These are phyloP conservation scores for Mandrillus leucophaeus DNA, from an alignment of 2,113 vertebrate genomes.

Conservation along the genomic window DNA sequence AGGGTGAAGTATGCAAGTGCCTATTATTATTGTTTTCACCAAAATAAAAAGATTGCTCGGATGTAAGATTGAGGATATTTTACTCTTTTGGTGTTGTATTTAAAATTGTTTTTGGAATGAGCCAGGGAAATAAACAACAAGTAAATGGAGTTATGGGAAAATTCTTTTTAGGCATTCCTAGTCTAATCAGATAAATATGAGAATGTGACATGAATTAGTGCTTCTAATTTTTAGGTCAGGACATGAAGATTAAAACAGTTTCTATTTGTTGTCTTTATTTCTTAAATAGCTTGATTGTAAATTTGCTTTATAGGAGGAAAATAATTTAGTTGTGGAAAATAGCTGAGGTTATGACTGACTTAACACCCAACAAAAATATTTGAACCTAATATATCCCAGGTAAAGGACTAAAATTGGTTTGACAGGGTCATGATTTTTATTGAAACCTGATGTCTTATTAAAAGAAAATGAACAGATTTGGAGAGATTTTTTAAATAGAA, in stretches of 20 bases:
- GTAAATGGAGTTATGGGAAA: conserved; percentile 53
- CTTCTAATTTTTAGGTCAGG: conserved; percentile 40
- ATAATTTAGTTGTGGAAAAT: conserved; percentile 53
- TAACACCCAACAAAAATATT: conserved; percentile 63
- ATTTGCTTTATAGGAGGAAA: conserved; percentile 45
- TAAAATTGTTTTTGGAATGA: conserved; percentile 51
- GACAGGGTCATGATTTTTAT: neutral
- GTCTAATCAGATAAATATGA: conserved; percentile 62
- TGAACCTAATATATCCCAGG: conserved; percentile 4
- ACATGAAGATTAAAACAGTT: conserved; percentile 48
- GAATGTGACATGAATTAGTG: neutral
- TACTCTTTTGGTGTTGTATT: neutral
- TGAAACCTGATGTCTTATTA: conserved; percentile 21
- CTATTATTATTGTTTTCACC: conserved; percentile 30
- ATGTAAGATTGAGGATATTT: conserved; percentile 4
- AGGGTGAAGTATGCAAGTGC: neutral
- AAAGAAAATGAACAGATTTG: conserved; percentile 47
- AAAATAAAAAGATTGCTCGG: conserved; percentile 25
- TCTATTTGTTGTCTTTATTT: conserved; percentile 61
- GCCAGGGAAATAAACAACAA: conserved; percentile 49
- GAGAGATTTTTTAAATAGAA: conserved; percentile 44
- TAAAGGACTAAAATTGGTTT: conserved; percentile 38
- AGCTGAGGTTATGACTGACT: conserved; percentile 32
- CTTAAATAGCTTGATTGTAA: conserved; percentile 51
- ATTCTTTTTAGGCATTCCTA: conserved; percentile 37